phyloP scores from a whole-genome alignment of 2,113 vertebrate species.

The Phrynosoma blainvillii region DNA sequence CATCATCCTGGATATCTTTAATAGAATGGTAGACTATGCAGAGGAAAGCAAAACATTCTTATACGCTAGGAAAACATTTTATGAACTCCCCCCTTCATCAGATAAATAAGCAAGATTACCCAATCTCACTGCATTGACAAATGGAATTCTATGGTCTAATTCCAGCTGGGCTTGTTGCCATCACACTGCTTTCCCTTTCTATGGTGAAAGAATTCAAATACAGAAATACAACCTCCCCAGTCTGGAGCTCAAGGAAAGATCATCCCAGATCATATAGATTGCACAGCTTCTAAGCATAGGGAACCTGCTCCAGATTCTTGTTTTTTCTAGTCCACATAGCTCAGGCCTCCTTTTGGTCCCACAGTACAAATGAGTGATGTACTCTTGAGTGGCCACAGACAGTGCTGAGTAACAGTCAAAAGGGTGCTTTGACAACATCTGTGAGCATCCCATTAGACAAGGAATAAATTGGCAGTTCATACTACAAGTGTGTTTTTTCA shows the following conservation, averaged over 20 bases:
- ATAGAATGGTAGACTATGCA: not conserved
- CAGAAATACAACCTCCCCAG: not conserved
- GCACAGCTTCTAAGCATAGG: not conserved
- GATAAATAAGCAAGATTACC: constrained; percentile 34
- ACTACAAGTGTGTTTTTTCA: not conserved
- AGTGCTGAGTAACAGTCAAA: not conserved
- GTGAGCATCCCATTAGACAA: not conserved
- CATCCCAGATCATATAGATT: not conserved
- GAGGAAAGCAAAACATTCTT: not conserved
- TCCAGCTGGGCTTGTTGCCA: not conserved
- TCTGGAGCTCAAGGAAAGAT: not conserved
- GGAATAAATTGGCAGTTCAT: not conserved
- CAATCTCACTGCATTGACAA: not conserved
- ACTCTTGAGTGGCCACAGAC: not conserved
- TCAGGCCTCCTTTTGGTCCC: not conserved
- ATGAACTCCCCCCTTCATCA: constrained; percentile 3
- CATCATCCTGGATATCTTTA: not conserved
- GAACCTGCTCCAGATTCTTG: not conserved
- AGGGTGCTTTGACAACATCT: not conserved
- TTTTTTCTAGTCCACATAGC: not conserved
- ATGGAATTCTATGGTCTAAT: not conserved
- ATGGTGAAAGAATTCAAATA: not conserved
- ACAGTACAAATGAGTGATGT: not conserved
- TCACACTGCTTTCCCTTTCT: not conserved
- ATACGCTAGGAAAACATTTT: constrained; percentile 29